Evolutionary conservation across 2,113 vertebrate genomes (phyloP), one percentile per base, ranked within the genome.

Genomic region (Tringa solitaria): DNA sequence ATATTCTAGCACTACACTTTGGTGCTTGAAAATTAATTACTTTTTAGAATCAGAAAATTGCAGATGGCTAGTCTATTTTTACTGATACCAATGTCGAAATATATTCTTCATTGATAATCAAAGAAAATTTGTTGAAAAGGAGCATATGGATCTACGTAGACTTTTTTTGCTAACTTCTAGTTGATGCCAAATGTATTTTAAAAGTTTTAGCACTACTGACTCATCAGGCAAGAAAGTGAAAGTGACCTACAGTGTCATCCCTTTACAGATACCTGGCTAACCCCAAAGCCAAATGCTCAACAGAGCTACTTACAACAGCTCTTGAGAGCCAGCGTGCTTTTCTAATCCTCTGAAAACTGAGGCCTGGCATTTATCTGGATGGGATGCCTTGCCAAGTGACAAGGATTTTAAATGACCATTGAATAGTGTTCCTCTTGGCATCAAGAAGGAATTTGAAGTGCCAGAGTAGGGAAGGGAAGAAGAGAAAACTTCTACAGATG

Each of bases 41-140:
- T 37, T 54, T 64, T 57, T 37, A 84, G 53, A 79, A 78, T 11
- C 35, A 56, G 43, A 64, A 46, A 84, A 41, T 8, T 91, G 84
- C 89, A 93, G 84, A 82, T 82, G 89, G 77, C 35, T 73, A 23
- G 69, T 68, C 84, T 87, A 69, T 79, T 95, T 95, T 89, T 92
- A 90, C 85, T 41, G 26, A 70, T 32, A 35, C 26, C 56, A 28
- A 30, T 18, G 18, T 54, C 1, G 0, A 94, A 83, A 84, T 30
- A 41, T n/a, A 61, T 80, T 79, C 82, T 83, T 80, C 59, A 73
- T 30, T 56, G 77, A 89, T 87, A 90, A 83, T 5, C 59, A 33
- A 82, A 70, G 50, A 23, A 70, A 30, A 75, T 20, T 28, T 48
- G 33, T 67, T 89, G 54, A 69, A 84, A 87, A 82, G 39, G 24